Percentiles rank a stretch among this genome's conserved stretches.
Evolutionary conservation across 1,140 invertebrate genomes (phyloP).

Genomic region (Drosophila nigromelanica): DNA sequence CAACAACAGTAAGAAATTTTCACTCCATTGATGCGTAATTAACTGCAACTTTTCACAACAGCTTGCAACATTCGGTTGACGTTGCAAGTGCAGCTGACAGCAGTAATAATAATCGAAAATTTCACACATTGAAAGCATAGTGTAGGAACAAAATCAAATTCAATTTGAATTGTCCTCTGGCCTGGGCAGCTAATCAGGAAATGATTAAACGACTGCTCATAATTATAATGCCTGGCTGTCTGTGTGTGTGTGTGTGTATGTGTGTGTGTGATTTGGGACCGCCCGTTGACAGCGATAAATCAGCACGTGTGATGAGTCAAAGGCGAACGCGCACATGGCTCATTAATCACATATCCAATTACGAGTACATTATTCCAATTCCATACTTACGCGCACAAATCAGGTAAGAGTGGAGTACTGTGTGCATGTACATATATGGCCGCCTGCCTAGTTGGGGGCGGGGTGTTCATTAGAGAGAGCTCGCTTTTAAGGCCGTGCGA

Average conservation of each 20-base stretch:
- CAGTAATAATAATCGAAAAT: slow-evolving; percentile 28
- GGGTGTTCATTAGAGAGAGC: slow-evolving; percentile 37
- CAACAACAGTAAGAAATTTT: slow-evolving; percentile 12
- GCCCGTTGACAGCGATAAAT: slow-evolving; percentile 74
- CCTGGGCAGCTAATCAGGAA: slow-evolving; percentile 61
- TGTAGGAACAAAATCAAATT: slow-evolving; percentile 38
- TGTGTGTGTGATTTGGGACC: slow-evolving; percentile 36
- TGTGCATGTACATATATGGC: background rate
- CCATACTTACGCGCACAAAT: slow-evolving; percentile 30
- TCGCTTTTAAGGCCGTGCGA: slow-evolving; percentile 42
- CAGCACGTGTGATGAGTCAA: slow-evolving; percentile 75
- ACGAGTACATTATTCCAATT: slow-evolving; percentile 77
- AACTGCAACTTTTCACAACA: slow-evolving; percentile 57
- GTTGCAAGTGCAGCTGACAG: slow-evolving; percentile 24
- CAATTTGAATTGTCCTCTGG: slow-evolving; percentile 17
- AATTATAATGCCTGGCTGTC: slow-evolving; percentile 27
- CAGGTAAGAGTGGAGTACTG: background rate
- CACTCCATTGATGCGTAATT: slow-evolving; percentile 55
- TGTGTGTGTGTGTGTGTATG: slow-evolving; percentile 11
- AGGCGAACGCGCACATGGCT: slow-evolving; percentile 65
- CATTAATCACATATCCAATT: slow-evolving; percentile 79
- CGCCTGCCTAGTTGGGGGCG: background rate
- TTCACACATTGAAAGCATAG: slow-evolving; percentile 22
- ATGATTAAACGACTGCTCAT: slow-evolving; percentile 65
- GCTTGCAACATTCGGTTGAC: slow-evolving; percentile 38